Evolutionary conservation across 2,797 vertebrate genomes (phyloP), one percentile per base, ranked within the genome.

Genomic region (Sciaenops ocellatus): DNA sequence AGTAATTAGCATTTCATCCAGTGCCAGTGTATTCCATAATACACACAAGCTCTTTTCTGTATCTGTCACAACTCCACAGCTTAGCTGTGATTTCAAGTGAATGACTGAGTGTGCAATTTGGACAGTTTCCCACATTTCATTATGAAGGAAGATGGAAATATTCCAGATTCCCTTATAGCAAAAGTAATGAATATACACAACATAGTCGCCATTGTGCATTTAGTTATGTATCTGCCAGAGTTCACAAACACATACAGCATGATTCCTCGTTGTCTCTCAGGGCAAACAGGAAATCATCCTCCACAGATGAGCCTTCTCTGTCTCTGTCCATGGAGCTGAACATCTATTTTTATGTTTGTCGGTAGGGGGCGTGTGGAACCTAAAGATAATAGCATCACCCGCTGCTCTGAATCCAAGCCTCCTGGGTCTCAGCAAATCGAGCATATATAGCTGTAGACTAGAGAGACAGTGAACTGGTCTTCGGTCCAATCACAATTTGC

Each of bases 291-390:
- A 26, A 66, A 65, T 80, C 78, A 69, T 76, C 63, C 6, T 57
- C 28, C 67, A 1, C 20, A 72, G 41, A 76, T 50, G 63, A 83
- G 50, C 18, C 54, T 48, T 78, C 22, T 80, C 59, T 70, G 69
- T 80, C 68, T 82, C 79, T 91, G 65, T 66, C 70, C 69, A 24
- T 67, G 79, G 56, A 55, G 60, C 75, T 82, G 75, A 64, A 65
- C 13, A 13, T 28, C 1, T 28, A 2, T 70, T 64, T 48, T 26
- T 0, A 1, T 70, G 10, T 67, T 8, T 3, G 59, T 74, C 91
- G 74, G 85, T 92, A 93, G 95, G 93, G 92, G 95, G 94, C 91
- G 91, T 78, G 69, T 95, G 87, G 73, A 56, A 85, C 93, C 92
- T 69, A 92, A 73, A 89, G 87, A 94, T 94, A 79, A 83, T 57